Evolutionary conservation across 1,140 invertebrate genomes (phyloP), one percentile per base, ranked within the genome.

Genomic region (Lithobius niger): DNA sequence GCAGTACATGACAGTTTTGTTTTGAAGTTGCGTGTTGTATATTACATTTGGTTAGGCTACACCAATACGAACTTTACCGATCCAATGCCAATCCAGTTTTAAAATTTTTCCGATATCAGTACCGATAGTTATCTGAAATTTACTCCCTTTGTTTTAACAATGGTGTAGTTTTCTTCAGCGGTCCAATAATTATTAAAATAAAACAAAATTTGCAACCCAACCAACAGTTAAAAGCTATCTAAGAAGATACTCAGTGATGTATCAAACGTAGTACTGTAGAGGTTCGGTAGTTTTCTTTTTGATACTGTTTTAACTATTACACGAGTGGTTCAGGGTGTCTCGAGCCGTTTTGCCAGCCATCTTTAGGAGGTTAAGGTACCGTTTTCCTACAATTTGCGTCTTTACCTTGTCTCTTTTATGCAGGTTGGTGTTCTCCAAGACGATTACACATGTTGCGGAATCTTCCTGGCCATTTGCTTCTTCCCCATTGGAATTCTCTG

Each of bases 401-500:
- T 26, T 24, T 24, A 0, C 31, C 6, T 40, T n/a, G 45, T 25
- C 18, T 51, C 24, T 36, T 3, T 19, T 57, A 58, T 65, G 36
- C 60, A 82, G 80, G 70, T 88, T 54, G 88, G 87, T 19, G 76
- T 87, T 27, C 69, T 91, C 27, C 84, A 89, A 72, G 86, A 90
- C 66, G 84, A 88, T 67, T 86, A 82, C 65, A 84, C 85, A 1
- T 86, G 83, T 63, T 71, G 86, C 10, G 88, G 86, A 55, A 75
- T 91, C 19, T 71, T 83, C 15, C 89, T 86, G 71, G 86, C 86
- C 18, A 87, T 92, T 57, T 72, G 87, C 27, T 89, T 86, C 69
- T 91, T 91, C 62, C 88, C 88, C 0, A 43, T 89, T 24, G 87
- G 88, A 48, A 81, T 91, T 57, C 67, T 90, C 1, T 88, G 84